Percentiles rank a stretch among this genome's conserved stretches.
Conservation (phyloP, 2,797 vertebrate species). For the Sebastes hubbsi region DNA sequence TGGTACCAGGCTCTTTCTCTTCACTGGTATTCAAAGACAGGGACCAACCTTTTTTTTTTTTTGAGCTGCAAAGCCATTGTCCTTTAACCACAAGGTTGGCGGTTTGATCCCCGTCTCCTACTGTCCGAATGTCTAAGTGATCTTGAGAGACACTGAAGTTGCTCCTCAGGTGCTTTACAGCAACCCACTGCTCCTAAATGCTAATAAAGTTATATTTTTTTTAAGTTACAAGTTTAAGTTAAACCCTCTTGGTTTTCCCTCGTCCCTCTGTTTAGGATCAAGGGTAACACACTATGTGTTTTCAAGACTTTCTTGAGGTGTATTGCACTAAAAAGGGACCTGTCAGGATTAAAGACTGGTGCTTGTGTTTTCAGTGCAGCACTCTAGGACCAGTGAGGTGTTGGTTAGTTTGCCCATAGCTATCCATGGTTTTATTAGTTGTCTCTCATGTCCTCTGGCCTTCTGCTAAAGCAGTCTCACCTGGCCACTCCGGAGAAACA, state of each 20-base stretch:
- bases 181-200: background rate
- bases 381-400: background rate
- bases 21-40: background rate
- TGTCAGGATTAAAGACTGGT: background rate
- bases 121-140: background rate
- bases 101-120: background rate
- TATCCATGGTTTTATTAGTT: background rate
- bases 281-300: background rate
- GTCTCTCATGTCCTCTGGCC: conserved; percentile 1
- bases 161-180: background rate
- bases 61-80: conserved; percentile 10
- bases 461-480: background rate
- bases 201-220: background rate
- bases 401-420: background rate
- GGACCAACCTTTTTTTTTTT: background rate
- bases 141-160: background rate
- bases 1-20: background rate
- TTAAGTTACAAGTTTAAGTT: background rate
- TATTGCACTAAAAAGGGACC: background rate
- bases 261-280: background rate
- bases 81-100: background rate
- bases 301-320: background rate
- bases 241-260: background rate
- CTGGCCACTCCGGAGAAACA: background rate
- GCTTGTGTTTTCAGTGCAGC: background rate